phyloP scores from a whole-genome alignment of 23 tunicate genomes.

The Halocynthia roretzi region DNA sequence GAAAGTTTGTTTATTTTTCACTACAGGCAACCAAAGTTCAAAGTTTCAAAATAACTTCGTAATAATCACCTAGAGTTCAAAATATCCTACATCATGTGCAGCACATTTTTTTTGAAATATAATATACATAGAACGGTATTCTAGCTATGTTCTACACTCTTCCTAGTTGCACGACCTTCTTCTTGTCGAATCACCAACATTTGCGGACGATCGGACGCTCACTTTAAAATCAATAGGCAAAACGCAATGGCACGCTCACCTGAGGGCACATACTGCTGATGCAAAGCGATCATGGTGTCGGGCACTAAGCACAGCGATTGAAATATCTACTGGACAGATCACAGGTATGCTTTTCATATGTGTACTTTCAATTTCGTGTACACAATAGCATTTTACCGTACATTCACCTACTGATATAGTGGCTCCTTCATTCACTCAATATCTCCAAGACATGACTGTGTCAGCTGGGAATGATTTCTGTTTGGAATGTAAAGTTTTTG shows the following conservation, averaged over 20 bases:
- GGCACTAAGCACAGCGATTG: not conserved
- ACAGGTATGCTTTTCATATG: too few species aligned
- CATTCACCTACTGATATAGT: not conserved
- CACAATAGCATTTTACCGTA: not conserved
- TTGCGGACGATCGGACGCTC: slow-evolving; percentile 8
- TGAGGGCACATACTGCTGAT: slow-evolving; percentile 3
- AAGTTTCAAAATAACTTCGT: too few species aligned
- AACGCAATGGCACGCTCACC: not conserved
- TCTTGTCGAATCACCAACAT: not conserved
- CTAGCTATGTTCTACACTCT: not conserved
- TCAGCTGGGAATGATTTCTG: not conserved
- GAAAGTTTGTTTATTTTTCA: too few species aligned
- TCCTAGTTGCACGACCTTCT: not conserved
- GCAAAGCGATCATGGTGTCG: not conserved
- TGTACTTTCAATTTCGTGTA: too few species aligned
- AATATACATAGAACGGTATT: not conserved
- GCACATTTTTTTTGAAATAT: too few species aligned
- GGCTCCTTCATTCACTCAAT: not conserved
- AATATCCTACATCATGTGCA: too few species aligned
- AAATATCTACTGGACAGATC: too few species aligned
- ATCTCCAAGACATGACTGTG: slow-evolving; percentile 24
- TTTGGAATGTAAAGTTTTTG: slow-evolving; percentile 28
- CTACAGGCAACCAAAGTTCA: too few species aligned
- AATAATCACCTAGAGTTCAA: too few species aligned
- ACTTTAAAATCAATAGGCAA: not conserved